phyloP scores from a whole-genome alignment of 2,888 invertebrate species.

The Hemistola chrysoprasaria region DNA sequence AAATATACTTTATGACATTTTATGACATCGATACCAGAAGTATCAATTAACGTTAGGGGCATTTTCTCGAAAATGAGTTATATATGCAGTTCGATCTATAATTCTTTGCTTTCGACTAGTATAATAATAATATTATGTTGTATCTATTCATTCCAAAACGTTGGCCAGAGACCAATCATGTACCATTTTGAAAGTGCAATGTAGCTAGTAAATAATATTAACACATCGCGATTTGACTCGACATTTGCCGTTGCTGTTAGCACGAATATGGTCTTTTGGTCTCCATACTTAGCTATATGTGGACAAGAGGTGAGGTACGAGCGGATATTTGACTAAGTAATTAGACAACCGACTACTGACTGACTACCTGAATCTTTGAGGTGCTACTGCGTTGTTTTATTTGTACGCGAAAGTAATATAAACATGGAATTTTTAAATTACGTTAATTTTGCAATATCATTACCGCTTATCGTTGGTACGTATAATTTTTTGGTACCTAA shows the following conservation, averaged over 20 bases:
- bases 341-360: slow-evolving; percentile 15
- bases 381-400: slow-evolving; percentile 9
- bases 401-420: slow-evolving; percentile 10
- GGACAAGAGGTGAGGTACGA: slow-evolving; percentile 29
- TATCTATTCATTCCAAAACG: not conserved
- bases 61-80: too few relatives aligned
- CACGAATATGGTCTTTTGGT: slow-evolving; percentile 70
- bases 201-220: slow-evolving; percentile 67
- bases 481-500: too few relatives aligned
- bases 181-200: slow-evolving; percentile 55
- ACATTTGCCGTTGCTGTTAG: slow-evolving; percentile 68
- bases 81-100: too few relatives aligned
- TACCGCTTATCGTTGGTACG: too few relatives aligned
- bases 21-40: too few relatives aligned
- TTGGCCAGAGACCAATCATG: not conserved
- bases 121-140: too few relatives aligned
- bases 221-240: slow-evolving; percentile 73
- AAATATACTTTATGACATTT: too few relatives aligned
- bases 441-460: too few relatives aligned
- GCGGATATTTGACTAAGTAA: slow-evolving; percentile 17
- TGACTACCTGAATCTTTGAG: slow-evolving; percentile 6
- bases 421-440: too few relatives aligned
- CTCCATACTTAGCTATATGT: slow-evolving; percentile 5
- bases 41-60: too few relatives aligned
- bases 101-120: too few relatives aligned